phyloP scores from a whole-genome alignment of 2,113 vertebrate species.

The Anseranas semipalmata region DNA sequence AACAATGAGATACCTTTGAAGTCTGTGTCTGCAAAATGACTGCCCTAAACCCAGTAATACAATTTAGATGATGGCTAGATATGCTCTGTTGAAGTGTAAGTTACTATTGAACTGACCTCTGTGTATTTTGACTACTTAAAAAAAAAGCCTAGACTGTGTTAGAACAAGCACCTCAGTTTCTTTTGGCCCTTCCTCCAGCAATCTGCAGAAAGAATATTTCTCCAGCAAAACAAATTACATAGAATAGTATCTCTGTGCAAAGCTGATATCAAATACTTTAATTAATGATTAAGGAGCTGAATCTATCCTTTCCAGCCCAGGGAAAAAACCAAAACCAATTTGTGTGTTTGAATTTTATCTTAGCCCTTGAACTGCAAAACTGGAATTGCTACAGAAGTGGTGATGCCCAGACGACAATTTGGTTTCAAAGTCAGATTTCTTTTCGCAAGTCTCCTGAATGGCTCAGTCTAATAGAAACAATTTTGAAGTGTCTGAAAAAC shows the following conservation, averaged over 20 bases:
- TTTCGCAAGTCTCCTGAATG: conserved; percentile 3
- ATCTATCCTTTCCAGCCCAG: neutral
- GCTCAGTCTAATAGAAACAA: neutral
- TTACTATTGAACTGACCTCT: neutral
- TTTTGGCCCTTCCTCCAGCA: neutral
- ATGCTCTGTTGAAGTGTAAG: neutral
- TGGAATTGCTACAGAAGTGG: neutral
- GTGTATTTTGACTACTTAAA: fast-evolving
- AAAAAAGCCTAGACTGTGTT: neutral
- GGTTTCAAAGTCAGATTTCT: neutral
- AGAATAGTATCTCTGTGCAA: neutral
- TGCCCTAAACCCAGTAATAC: neutral
- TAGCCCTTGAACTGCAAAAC: neutral
- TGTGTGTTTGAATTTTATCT: neutral
- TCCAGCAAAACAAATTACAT: neutral
- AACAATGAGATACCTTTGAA: neutral
- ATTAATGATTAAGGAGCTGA: neutral
- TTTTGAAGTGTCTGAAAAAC: neutral
- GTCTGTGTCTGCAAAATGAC: neutral
- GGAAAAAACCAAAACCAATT: neutral
- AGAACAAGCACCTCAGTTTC: neutral
- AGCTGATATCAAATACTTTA: neutral
- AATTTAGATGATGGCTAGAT: neutral
- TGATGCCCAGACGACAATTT: neutral
- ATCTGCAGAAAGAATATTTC: neutral